Conservation (phyloP, 30 jellyfish, hydroid and myxozoan species). For the Aurelia coerulea region DNA sequence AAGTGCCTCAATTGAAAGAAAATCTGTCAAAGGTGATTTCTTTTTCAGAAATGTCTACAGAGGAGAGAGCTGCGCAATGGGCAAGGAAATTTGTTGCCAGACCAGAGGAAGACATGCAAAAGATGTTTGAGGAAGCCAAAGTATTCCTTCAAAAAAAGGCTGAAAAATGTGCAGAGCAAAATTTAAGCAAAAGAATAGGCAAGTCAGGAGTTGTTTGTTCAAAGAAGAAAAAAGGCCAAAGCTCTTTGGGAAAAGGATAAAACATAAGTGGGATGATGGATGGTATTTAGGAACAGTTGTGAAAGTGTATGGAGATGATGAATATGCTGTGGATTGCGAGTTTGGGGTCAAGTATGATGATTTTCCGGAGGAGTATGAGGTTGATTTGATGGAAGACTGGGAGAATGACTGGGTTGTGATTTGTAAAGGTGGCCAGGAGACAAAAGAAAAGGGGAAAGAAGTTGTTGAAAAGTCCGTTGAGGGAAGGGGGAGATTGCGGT, state of each 20-base stretch:
- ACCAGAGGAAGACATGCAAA: conserved; percentile 5
- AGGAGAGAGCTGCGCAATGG: no score
- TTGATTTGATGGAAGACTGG: conserved; percentile 8
- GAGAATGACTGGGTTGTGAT: conserved; percentile 1
- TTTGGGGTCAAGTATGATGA: conserved; percentile 34
- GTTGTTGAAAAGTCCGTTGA: no score
- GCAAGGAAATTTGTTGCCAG: no score
- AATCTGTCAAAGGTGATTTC: no score
- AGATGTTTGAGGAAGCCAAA: conserved; percentile 2
- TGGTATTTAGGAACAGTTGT: conserved; percentile 15
- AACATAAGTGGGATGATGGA: conserved; percentile 49
- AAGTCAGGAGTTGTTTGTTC: neutral
- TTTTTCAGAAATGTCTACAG: no score
- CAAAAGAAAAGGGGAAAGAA: no score
- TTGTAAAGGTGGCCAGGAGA: no score
- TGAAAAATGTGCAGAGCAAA: conserved; percentile 2
- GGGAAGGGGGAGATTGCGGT: no score
- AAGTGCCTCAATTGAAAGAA: no score
- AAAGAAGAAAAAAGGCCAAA: conserved; percentile 10
- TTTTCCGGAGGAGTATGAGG: neutral
- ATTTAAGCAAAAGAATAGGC: neutral
- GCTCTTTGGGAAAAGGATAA: conserved; percentile 24
- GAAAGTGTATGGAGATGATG: conserved; percentile 39
- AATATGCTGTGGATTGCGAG: conserved; percentile 23
- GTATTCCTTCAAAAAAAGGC: conserved; percentile 18